Evolutionary conservation across 2,888 invertebrate genomes (phyloP).

Genomic region (Criorhina ranunculi): DNA sequence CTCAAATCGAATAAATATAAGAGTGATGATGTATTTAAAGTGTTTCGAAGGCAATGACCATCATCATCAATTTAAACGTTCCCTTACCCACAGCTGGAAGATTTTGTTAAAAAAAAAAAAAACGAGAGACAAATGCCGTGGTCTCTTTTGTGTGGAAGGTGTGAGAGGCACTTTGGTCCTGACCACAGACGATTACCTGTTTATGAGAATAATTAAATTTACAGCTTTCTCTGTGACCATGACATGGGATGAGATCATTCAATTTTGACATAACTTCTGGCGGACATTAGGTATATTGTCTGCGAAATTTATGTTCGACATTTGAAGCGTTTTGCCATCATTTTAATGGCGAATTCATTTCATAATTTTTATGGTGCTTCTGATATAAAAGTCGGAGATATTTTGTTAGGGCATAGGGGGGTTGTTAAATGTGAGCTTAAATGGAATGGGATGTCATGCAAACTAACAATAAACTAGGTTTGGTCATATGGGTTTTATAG

Average conservation of each 20-base stretch:
- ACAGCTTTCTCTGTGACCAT: neutral
- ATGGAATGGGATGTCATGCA: constrained; percentile 3
- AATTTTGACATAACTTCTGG: constrained; percentile 26
- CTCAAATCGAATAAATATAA: constrained; percentile 18
- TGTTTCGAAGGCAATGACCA: constrained; percentile 9
- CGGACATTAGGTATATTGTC: constrained; percentile 27
- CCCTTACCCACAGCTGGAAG: too few species aligned
- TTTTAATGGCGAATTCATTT: constrained; percentile 30
- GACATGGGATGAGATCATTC: constrained; percentile 17
- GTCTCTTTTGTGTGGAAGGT: neutral
- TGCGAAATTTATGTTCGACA: constrained; percentile 30
- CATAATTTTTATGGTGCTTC: constrained; percentile 42
- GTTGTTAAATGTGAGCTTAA: neutral
- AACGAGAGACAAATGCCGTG: too few species aligned
- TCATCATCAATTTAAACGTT: constrained; percentile 26
- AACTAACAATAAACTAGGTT: too few species aligned
- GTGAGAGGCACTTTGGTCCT: neutral
- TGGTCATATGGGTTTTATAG: too few species aligned
- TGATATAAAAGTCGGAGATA: constrained; percentile 3
- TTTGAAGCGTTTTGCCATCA: constrained; percentile 31
- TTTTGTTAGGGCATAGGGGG: neutral
- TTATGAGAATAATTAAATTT: constrained; percentile 42
- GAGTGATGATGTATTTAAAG: constrained; percentile 27
- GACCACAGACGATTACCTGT: constrained; percentile 4
- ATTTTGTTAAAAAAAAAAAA: too few species aligned